Percentiles rank a stretch among this genome's conserved stretches.
These are phyloP conservation scores for Hirundichthys speculiger DNA, from an alignment of 2,113 vertebrate genomes.

Conservation along the genomic window DNA sequence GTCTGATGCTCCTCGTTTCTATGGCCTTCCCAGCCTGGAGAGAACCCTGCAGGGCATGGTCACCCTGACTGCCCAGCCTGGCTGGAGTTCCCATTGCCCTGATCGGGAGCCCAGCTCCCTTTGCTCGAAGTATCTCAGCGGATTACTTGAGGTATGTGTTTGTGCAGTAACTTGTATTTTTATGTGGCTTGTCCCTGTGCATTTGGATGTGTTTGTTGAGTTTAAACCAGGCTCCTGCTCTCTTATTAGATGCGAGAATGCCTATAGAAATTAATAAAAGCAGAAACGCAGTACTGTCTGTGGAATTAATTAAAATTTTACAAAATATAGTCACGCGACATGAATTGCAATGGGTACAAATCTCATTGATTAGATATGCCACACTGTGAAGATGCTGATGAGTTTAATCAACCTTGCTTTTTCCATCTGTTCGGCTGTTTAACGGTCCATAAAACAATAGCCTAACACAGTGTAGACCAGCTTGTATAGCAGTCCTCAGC, in stretches of 20 bases:
- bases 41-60: slow-evolving; percentile 90
- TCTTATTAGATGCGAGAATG: slow-evolving; percentile 22
- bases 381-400: slow-evolving; percentile 67
- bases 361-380: slow-evolving; percentile 64
- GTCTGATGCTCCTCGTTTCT: slow-evolving; percentile 92
- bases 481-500: slow-evolving; percentile 48
- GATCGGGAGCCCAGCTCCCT: slow-evolving; percentile 79
- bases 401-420: slow-evolving; percentile 73
- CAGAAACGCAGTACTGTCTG: slow-evolving; percentile 48
- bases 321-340: slow-evolving; percentile 56
- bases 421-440: slow-evolving; percentile 75
- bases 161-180: slow-evolving; percentile 1
- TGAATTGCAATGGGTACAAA: slow-evolving; percentile 60
- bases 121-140: slow-evolving; percentile 89
- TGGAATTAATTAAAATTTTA: slow-evolving; percentile 72
- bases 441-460: slow-evolving; percentile 61
- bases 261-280: slow-evolving; percentile 44
- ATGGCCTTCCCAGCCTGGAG: slow-evolving; percentile 93
- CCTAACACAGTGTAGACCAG: slow-evolving; percentile 46
- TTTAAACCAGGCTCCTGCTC: slow-evolving; percentile 10
- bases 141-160: slow-evolving; percentile 88
- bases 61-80: slow-evolving; percentile 86
- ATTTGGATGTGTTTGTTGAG: slow-evolving; percentile 14
- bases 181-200: slow-evolving; percentile 18
- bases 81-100: slow-evolving; percentile 88